These are phyloP conservation scores for Uria aalge DNA, from an alignment of 2,113 vertebrate species.

Conservation along the genomic window DNA sequence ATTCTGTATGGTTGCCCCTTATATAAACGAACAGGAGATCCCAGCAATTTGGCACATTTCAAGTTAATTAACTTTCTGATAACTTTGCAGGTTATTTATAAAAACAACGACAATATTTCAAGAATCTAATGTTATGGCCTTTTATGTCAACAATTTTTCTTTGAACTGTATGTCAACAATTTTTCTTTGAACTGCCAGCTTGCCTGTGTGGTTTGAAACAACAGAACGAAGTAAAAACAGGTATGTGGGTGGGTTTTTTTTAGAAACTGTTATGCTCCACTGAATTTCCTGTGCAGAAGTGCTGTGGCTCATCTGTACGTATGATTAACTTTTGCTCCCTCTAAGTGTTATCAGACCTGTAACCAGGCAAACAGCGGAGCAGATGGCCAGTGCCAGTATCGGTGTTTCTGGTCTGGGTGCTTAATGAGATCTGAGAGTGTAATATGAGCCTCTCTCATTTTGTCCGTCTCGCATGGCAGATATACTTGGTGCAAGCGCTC, in stretches of 20 bases:
- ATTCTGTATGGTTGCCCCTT: background rate
- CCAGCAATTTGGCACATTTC: background rate
- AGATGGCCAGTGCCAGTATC: slow-evolving; percentile 51
- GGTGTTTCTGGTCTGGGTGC: slow-evolving; percentile 36
- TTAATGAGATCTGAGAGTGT: slow-evolving; percentile 62
- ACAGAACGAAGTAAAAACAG: slow-evolving; percentile 2
- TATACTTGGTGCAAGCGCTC: slow-evolving; percentile 29
- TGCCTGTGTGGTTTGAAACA: slow-evolving; percentile 3
- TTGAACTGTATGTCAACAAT: background rate
- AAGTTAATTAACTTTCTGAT: background rate
- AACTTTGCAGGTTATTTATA: background rate
- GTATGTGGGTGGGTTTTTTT: background rate
- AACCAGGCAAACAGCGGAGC: slow-evolving; percentile 50
- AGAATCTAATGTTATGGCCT: background rate
- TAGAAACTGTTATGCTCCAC: slow-evolving; percentile 14
- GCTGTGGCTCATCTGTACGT: slow-evolving; percentile 15
- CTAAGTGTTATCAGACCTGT: slow-evolving; percentile 48
- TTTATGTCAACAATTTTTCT: background rate
- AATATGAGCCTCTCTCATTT: slow-evolving; percentile 51
- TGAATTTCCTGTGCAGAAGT: slow-evolving; percentile 53
- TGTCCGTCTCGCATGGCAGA: slow-evolving; percentile 40
- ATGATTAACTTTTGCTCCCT: slow-evolving; percentile 49
- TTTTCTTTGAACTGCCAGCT: background rate
- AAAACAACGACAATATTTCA: background rate
- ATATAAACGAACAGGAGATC: background rate